Evolutionary conservation across 1,140 invertebrate species (phyloP), one percentile per base, ranked within the genome.

Genomic region (Lucilia cuprina): DNA sequence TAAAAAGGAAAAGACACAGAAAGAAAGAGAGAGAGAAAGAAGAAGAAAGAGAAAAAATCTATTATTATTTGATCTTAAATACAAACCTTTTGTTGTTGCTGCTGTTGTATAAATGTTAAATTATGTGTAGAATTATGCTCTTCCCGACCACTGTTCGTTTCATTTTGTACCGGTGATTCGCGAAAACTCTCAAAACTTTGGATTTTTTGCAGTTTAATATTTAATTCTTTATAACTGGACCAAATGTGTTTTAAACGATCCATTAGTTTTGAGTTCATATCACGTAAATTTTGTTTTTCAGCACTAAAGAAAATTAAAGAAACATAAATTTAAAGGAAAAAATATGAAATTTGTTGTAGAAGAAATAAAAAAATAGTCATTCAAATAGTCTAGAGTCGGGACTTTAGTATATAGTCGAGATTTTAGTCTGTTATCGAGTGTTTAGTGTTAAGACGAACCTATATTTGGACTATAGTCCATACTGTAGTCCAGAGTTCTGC

Each of bases 241-340:
- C 93, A 94, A 78, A 94, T 89, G 85, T 92, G 92, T 87, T 91
- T 91, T 21, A 94, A 91, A 87, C 93, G 93, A 88, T 92, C 92
- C 93, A 93, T 93, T 86, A 94, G 91, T 86, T 93, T 93, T 86
- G 91, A 89, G 86, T 94, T 94, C 88, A 92, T 93, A 87, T 91
- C 92, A 89, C 92, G 92, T 87, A 93, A 91, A 87, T 92, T 92
- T 89, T 90, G 88, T 88, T 92, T 93, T 87, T 94, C 93, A 87
- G 74, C 21, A 34, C 84, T 85, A 82, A 65, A 35, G 21, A 21
- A 74, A 30, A 30, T 30, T 30, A 65, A 74, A n/a, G n/a, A n/a
- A n/a, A n/a, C n/a, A 83, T 19, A 34, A 41, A 41, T 41, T 83
- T 17, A 41, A 17, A 25, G 17, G 74, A 41, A 83, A 65, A 82